A percentile compares a stretch with the other conserved stretches of the same genome.
Conservation (phyloP, 2,113 vertebrate genomes). For the Prunella himalayana region DNA sequence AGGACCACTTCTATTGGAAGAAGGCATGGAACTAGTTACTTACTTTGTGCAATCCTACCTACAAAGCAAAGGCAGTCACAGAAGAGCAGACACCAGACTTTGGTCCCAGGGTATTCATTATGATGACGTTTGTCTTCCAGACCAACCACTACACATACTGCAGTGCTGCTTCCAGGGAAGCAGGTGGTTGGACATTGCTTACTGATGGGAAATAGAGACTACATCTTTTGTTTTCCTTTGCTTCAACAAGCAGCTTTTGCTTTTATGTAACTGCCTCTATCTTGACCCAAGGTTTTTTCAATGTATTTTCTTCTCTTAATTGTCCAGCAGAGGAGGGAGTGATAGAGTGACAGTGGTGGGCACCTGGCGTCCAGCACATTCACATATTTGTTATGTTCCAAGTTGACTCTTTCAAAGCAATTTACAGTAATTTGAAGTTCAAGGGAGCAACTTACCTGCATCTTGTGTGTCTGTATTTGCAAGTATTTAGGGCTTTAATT, state of each 20-base stretch:
- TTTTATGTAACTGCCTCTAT: background rate
- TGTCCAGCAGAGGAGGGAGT: background rate
- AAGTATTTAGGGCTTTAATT: background rate
- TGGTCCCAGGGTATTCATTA: no score
- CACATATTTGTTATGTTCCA: background rate
- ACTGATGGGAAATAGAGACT: background rate
- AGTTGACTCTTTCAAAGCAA: background rate
- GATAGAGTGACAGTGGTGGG: fast-evolving
- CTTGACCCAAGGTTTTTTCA: background rate
- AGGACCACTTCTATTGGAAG: background rate
- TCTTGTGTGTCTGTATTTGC: background rate
- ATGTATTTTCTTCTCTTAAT: background rate
- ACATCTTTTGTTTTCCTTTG: background rate
- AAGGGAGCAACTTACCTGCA: background rate
- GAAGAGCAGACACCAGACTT: background rate
- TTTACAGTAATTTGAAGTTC: background rate
- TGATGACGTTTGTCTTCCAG: fast-evolving
- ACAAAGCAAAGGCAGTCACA: background rate
- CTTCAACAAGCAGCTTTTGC: background rate
- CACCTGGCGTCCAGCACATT: background rate
- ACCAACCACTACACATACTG: background rate
- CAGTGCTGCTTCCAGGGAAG: background rate
- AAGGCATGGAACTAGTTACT: background rate
- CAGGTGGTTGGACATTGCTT: background rate
- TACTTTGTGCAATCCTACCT: background rate